Evolutionary conservation across 2,797 vertebrate genomes (phyloP).

Genomic region (Morus bassanus): DNA sequence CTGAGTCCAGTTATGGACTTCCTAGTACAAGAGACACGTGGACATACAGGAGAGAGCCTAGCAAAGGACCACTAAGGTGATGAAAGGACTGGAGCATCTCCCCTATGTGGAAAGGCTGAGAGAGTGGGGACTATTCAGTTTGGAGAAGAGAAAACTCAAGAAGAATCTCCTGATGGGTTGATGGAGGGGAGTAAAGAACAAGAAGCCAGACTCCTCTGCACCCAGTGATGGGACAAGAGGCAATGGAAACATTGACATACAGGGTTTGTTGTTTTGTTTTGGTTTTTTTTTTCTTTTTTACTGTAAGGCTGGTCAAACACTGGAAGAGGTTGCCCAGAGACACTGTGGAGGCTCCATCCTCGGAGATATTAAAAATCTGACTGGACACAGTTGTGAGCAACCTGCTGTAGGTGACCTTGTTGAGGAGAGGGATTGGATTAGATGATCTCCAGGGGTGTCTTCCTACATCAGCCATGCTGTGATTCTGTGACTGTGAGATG

Average conservation of each 20-base stretch:
- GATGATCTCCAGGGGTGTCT: neutral
- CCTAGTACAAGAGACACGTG: neutral
- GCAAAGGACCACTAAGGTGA: neutral
- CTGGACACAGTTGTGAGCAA: neutral
- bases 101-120: neutral
- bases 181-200: neutral
- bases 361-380: neutral
- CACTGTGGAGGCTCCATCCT: rapidly evolving
- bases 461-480: neutral
- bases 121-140: neutral
- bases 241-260: neutral
- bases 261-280: neutral
- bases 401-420: neutral
- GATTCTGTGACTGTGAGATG: neutral
- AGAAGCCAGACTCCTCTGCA: neutral
- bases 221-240: neutral
- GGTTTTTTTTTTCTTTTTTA: neutral
- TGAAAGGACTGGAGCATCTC: neutral
- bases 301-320: neutral
- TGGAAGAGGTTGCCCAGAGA: neutral
- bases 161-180: neutral
- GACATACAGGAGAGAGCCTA: neutral
- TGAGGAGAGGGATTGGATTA: neutral
- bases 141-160: neutral
- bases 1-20: neutral